Evolutionary conservation across 2,113 vertebrate genomes (phyloP), one percentile per base, ranked within the genome.

Genomic region (Vireo altiloquus): DNA sequence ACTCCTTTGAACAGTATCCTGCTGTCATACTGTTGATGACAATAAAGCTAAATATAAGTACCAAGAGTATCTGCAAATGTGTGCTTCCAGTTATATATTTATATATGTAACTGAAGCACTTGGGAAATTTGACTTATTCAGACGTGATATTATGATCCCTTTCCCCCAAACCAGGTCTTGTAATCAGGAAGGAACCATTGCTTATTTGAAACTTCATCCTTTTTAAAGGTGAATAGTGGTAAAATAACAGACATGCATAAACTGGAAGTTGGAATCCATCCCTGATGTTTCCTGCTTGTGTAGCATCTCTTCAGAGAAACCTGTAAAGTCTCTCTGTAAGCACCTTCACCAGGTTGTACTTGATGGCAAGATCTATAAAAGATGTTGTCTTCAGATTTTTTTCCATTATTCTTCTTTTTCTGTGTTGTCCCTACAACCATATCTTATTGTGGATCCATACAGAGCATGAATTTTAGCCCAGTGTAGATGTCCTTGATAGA

Each of bases 1-100:
- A n/a, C 10, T 89, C 27, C 72, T 90, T 94, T 94, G 92, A 95
- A 86, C 37, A 86, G 66, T 65, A 63, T 93, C 63, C 82, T 95
- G 50, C 85, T 92, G 82, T 66, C 65, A 59, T 60, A 44, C 23
- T 70, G 30, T 44, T 90, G 68, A 40, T 81, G 80, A 75, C 94
- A 94, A 63, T 91, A 87, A 92, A 87, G 22, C 39, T 82, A 91
- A 90, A 87, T 90, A 42, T 50, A 92, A 82, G 18, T 80, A 77
- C 33, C 69, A 66, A 66, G 15, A 57, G 8, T 54, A 82, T 42
- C 46, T 88, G 56, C 25, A 89, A 88, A 59, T 52, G 16, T 83
- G 40, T 61, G 15, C 3, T 2, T 57, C 50, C 37, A n/a, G 53
- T 42, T 75, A 27, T 47, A 15, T 35, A 49, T 77, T 77, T 83